Base-by-base conservation (phyloP, 2,797 vertebrate genomes). In the Phrynocephalus guinanensis region DNA sequence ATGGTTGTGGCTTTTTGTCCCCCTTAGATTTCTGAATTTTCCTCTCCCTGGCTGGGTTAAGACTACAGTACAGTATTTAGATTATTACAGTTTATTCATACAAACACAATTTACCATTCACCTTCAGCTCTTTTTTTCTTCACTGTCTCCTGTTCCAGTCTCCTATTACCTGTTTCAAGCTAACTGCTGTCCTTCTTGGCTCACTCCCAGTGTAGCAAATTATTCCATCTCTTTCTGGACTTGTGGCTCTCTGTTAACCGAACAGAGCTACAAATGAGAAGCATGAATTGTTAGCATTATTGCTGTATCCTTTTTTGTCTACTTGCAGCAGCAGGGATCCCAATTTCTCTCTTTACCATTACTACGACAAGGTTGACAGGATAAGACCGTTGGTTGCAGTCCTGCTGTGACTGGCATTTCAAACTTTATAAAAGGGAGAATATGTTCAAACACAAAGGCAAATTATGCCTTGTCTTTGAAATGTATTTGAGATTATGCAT, bases 401-500 rank as follows among this genome's bases (percentile, higher is more conserved):
- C 15, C 20, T 20, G 18, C 82, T 87, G 87, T 90, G 5, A 28
- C 85, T 70, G 48, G 44, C 81, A 5, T 5, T 76, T 44, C n/a
- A 84, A 89, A 82, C 1, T 70, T 26, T 48, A 0, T 88, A n/a
- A 60, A 72, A 44, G 84, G 48, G 24, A 87, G 85, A 86, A 82
- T 87, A 87, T 30, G 88, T 90, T 20, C 38, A 83, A 71, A 86
- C 50, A 44, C 48, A 85, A 79, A 30, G 56, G 33, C 38, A 85
- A 79, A 30, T 79, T 75, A 72, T 83, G 1, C 48, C 6, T 86
- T 87, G 38, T 86, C 30, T 83, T 87, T 83, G 67, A 92, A 88
- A 80, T 5, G 2, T 60, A 38, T 38, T 87, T 52, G 48, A 89
- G 88, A 88, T 52, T 91, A 76, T 89, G 56, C 8, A 81, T 90